Conservation (phyloP, 2,888 invertebrate genomes). For the Lottia gigantea region DNA sequence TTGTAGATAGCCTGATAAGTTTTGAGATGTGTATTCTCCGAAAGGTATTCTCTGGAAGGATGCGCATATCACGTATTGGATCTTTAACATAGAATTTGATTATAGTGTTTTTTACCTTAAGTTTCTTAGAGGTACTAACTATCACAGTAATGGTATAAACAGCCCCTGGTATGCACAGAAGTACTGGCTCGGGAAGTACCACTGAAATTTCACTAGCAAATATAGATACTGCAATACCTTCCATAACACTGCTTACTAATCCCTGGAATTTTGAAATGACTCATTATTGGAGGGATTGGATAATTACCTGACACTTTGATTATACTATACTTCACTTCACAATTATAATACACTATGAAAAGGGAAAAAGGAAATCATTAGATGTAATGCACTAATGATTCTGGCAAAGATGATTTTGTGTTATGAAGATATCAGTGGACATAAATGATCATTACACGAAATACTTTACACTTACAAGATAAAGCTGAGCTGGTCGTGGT, state of each 20-base stretch:
- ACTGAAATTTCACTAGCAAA: conserved; percentile 43
- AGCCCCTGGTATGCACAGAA: conserved; percentile 39
- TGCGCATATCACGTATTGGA: too few species aligned
- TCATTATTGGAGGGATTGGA: too few species aligned
- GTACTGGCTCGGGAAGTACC: conserved; percentile 37
- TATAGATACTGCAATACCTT: conserved; percentile 35
- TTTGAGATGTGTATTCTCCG: too few species aligned
- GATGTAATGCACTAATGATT: too few species aligned
- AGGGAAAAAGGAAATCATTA: not conserved
- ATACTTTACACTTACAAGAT: conserved; percentile 18
- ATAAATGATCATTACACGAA: not conserved
- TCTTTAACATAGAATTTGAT: too few species aligned
- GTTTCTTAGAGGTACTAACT: conserved; percentile 14
- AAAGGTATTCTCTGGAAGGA: too few species aligned
- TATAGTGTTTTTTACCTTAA: conserved; percentile 26
- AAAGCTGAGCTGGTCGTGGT: conserved; percentile 22
- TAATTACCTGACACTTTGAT: too few species aligned
- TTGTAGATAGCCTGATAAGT: too few species aligned
- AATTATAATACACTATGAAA: too few species aligned
- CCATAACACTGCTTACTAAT: conserved; percentile 36
- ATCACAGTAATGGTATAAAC: conserved; percentile 32
- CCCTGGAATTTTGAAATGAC: too few species aligned
- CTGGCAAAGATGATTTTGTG: not conserved
- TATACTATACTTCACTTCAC: too few species aligned
- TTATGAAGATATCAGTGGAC: not conserved